phyloP scores from a whole-genome alignment of 2,113 vertebrate species.

The Corythornis vintsioides region DNA sequence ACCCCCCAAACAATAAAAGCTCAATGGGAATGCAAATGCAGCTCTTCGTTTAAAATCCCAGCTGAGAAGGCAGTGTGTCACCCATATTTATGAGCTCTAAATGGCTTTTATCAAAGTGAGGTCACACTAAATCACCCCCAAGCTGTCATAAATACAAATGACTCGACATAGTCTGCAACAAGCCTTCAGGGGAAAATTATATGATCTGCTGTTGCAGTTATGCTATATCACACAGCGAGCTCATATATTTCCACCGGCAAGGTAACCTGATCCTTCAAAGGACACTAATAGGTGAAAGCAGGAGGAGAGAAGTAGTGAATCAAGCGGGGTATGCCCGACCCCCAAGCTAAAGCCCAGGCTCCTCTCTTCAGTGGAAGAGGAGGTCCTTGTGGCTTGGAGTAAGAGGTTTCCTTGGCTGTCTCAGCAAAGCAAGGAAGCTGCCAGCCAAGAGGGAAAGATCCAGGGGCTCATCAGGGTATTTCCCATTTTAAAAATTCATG shows the following conservation, averaged over 20 bases:
- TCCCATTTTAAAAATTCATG: constrained; percentile 50
- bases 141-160: constrained; percentile 81
- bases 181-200: constrained; percentile 79
- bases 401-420: constrained; percentile 20
- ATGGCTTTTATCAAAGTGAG: constrained; percentile 82
- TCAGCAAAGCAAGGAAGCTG: neutral
- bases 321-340: neutral
- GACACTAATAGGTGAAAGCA: constrained; percentile 64
- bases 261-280: constrained; percentile 74
- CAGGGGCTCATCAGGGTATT: constrained; percentile 37
- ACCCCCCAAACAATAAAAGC: constrained; percentile 62
- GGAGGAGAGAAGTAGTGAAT: constrained; percentile 1
- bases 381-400: neutral
- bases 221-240: constrained; percentile 74
- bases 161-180: constrained; percentile 77
- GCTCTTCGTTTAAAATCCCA: constrained; percentile 57
- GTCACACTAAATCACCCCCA: constrained; percentile 75
- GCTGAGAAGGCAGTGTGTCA: constrained; percentile 66
- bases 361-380: neutral
- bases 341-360: neutral
- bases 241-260: constrained; percentile 77
- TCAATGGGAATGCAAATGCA: constrained; percentile 72
- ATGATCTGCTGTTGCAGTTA: constrained; percentile 76
- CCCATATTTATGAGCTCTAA: constrained; percentile 81
- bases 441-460: neutral